phyloP scores from a whole-genome alignment of 1,140 invertebrate species.

The Platorchestia sp. region DNA sequence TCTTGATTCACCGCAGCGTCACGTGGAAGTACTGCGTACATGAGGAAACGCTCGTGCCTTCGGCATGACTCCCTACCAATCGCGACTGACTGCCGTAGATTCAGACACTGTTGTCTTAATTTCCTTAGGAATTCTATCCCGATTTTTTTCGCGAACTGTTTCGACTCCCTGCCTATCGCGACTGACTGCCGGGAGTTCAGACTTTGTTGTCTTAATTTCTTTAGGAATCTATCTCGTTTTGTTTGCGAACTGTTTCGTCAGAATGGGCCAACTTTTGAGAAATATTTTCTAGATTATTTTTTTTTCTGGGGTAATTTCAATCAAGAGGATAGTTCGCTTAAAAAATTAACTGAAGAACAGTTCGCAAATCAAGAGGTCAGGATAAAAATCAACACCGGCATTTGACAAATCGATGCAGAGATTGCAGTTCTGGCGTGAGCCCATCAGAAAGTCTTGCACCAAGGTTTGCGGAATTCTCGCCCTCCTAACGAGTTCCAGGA shows the following conservation, averaged over 20 bases:
- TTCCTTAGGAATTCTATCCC: not conserved
- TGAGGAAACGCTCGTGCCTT: not conserved
- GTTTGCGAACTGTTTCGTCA: not conserved
- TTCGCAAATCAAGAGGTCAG: not conserved
- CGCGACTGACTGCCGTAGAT: not conserved
- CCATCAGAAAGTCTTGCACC: not conserved
- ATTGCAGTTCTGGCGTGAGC: not conserved
- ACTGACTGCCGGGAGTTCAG: not conserved
- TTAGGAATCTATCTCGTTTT: not conserved
- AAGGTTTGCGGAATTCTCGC: not conserved
- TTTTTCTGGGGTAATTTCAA: no score
- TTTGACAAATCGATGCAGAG: not conserved
- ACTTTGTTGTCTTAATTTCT: not conserved
- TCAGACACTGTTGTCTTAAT: not conserved
- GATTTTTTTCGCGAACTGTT: not conserved
- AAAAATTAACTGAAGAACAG: no score
- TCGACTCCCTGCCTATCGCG: no score
- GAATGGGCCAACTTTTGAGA: no score
- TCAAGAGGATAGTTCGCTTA: no score
- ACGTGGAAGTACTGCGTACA: no score
- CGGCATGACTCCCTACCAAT: not conserved
- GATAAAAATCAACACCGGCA: not conserved
- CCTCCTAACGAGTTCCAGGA: not conserved
- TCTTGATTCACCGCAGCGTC: not conserved
- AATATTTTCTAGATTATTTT: not conserved